Conservation (phyloP, 2,797 vertebrate species). For the Hyperoplus immaculatus region DNA sequence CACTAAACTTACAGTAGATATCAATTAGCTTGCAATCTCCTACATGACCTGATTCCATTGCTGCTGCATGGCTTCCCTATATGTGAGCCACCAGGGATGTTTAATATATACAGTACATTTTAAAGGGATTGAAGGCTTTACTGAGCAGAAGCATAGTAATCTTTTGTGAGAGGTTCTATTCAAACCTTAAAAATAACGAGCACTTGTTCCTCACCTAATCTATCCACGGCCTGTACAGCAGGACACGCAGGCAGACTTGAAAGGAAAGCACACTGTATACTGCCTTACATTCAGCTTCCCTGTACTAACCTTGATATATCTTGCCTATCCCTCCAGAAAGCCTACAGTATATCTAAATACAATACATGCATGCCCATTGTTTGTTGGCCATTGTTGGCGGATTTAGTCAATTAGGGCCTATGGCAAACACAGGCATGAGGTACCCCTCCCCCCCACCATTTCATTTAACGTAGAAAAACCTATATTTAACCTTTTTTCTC, state of each 20-base stretch:
- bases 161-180: background rate
- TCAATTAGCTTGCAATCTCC: slow-evolving; percentile 32
- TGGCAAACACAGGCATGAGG: too few relatives aligned
- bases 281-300: background rate
- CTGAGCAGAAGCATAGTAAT: background rate
- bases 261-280: background rate
- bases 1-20: slow-evolving; percentile 32
- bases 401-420: background rate
- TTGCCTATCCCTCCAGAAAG: background rate
- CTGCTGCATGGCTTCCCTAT: background rate
- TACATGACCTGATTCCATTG: slow-evolving; percentile 22
- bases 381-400: background rate
- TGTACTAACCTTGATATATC: too few relatives aligned
- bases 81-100: background rate
- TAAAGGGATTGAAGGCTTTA: background rate
- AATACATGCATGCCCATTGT: background rate
- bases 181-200: background rate
- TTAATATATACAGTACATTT: slow-evolving; percentile 10
- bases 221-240: background rate
- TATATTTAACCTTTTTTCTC: too few relatives aligned
- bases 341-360: background rate
- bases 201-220: background rate
- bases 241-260: background rate
- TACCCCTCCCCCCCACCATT: too few relatives aligned
- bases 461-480: too few relatives aligned